Evolutionary conservation across 2,888 invertebrate species (phyloP), one percentile per base, ranked within the genome.

Genomic region (Pantelozetes paolii): DNA sequence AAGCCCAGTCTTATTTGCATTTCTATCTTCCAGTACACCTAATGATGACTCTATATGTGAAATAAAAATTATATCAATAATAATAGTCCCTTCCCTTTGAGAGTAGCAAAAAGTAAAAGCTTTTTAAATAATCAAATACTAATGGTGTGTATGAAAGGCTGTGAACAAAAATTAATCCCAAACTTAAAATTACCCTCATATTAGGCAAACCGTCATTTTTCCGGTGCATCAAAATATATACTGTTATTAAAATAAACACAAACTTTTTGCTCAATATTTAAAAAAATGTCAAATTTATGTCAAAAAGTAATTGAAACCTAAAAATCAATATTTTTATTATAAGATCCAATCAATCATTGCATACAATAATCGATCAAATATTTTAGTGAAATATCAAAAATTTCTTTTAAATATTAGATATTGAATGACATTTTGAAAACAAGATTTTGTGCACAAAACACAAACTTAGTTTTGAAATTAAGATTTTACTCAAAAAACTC

Each of bases 1-100:
- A 6, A 57, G 15, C 11, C 15, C 18, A 57, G 18, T 23, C 64
- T 36, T 64, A 64, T 64, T 64, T 64, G 64, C 64, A 64, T 64
- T 40, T 64, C 36, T 40, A 64, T 64, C 57, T n/a, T n/a, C n/a
- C n/a, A n/a, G n/a, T n/a, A 23, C 28, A 64, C 40, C 36, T 15
- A 64, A 64, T 64, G 64, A 64, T 40, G 64, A 64, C 64, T 64
- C 64, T 64, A 64, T 64, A 54, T 50, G 15, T 50, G 18, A n/a
- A 5, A 18, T 50, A 50, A 36, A 64, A 64, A 64, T 64, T 40
- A 40, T 36, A 20, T 40, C 23, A 64, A 64, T 40, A 64, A 40
- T 64, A 40, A 13, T n/a, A 1, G 23, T 23, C 11, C 26, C 13
- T 2, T 50, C 13, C 30, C 28, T 28, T 20, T 23, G 54, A 5